Base-by-base conservation (phyloP, 2,113 vertebrate species). In the Gadus macrocephalus region DNA sequence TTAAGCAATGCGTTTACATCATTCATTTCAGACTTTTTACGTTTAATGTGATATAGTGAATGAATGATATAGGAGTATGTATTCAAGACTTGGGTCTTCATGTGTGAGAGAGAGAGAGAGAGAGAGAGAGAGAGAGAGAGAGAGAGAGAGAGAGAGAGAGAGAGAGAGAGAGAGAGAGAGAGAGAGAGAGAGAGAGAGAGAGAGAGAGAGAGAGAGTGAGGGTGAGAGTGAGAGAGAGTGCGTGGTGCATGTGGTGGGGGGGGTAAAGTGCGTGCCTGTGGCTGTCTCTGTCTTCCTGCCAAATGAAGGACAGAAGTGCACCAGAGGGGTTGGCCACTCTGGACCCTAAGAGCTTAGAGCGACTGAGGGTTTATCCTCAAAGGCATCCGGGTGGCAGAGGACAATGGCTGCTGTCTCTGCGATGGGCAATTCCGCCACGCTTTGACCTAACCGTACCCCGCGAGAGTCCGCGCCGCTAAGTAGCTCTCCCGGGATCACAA, bases 281-380 rank as follows among this genome's bases (percentile, higher is more conserved):
- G 85, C 72, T 76, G 79, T 85, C 78, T 81, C 84, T 79, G 80
- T 88, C 85, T 89, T 88, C 82, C 83, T 78, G 76, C 83, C 88
- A 88, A 73, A 75, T 79, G 68, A 73, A 58, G 55, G 77, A 64
- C 71, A 73, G 61, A 53, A 66, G 42, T 11, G 68, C 65, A 58
- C n/a, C 64, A 49, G 76, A 59, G 55, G 59, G 19, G 31, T 68
- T 56, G 64, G 19, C 6, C 31, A 35, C 28, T 35, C 0, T 35
- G 31, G 31, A 35, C 12, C 12, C 42, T 49, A 14, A 49, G 64
- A 67, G 69, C 60, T 31, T 22, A n/a, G 15, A n/a, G 35, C 11
- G 64, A 27, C 53, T 69, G 53, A 60, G 19, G 7, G 1, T 78
- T 85, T 65, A 72, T 69, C 42, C 42, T 49, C 65, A 76, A 80